These are phyloP conservation scores for Nebria salina DNA, from an alignment of 2,888 invertebrate species.

Conservation along the genomic window DNA sequence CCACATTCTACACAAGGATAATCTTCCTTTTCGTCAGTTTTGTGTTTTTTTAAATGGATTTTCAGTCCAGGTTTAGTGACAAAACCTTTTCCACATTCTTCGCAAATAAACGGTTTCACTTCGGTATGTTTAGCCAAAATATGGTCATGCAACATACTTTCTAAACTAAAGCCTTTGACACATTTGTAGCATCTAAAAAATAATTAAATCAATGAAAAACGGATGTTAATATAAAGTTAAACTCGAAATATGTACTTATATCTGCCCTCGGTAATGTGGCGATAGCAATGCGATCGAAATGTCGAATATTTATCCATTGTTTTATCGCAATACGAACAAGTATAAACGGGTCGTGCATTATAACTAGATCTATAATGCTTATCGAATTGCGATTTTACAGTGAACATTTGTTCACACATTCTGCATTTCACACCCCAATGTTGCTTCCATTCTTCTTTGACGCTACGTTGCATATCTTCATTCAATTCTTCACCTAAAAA, in stretches of 20 bases:
- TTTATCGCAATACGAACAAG: conserved; percentile 68
- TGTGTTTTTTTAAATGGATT: conserved; percentile 64
- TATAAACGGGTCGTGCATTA: conserved; percentile 65
- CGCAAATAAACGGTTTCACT: conserved; percentile 62
- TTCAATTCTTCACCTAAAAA: conserved; percentile 55
- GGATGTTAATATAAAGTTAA: background rate
- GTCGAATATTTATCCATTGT: conserved; percentile 66
- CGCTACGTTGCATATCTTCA: conserved; percentile 63
- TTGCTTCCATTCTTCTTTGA: conserved; percentile 61
- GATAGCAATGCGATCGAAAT: conserved; percentile 68
- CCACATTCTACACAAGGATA: conserved; percentile 62
- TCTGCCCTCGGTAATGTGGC: conserved; percentile 67
- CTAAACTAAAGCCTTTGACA: conserved; percentile 65
- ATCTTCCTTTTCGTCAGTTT: conserved; percentile 60
- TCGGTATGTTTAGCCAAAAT: conserved; percentile 64
- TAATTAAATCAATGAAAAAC: background rate
- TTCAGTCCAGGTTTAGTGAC: conserved; percentile 63
- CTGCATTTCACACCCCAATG: conserved; percentile 68
- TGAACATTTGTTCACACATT: conserved; percentile 65
- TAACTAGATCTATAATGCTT: conserved; percentile 63
- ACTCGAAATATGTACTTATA: conserved; percentile 63
- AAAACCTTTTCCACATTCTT: conserved; percentile 62
- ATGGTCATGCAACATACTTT: conserved; percentile 67
- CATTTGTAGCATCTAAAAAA: conserved; percentile 66
- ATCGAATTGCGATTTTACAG: conserved; percentile 66